Conservation (phyloP, 1,140 invertebrate genomes). For the Hypothenemus hampei region DNA sequence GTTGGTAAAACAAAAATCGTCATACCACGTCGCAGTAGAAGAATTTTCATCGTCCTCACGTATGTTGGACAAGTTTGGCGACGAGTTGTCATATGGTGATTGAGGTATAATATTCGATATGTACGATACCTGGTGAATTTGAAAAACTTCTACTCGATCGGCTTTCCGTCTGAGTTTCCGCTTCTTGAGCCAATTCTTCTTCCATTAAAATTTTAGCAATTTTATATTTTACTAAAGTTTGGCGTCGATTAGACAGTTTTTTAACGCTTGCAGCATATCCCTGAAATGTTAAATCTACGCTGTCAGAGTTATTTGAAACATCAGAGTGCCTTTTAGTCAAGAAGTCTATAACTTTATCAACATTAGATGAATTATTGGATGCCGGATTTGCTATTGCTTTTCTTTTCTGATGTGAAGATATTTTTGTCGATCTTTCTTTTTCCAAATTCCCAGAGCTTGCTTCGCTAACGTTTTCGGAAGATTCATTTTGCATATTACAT, state of each 20-base stretch:
- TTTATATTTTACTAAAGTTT: too few species aligned
- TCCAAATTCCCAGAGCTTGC: not conserved
- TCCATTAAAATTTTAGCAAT: too few species aligned
- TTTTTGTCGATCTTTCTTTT: not conserved
- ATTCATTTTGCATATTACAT: too few species aligned
- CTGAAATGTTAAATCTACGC: too few species aligned
- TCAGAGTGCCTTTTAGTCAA: too few species aligned
- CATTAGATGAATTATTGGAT: not conserved
- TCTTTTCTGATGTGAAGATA: conserved; percentile 6
- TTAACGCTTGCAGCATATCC: too few species aligned
- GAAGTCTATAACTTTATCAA: conserved; percentile 6
- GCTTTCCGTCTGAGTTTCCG: conserved; percentile 3
- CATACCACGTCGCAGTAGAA: not conserved
- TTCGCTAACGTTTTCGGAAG: not conserved
- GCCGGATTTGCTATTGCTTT: not conserved
- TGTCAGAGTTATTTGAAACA: too few species aligned
- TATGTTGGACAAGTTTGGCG: not conserved
- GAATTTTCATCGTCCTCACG: not conserved
- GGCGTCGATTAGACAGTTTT: too few species aligned
- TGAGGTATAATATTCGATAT: not conserved
- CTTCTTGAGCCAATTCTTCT: conserved; percentile 9
- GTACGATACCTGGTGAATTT: not conserved
- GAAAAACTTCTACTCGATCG: conserved; percentile 3
- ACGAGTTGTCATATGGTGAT: not conserved
- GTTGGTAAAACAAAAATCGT: too few species aligned